Conservation (phyloP, 2,888 invertebrate species). For the Tenthredo scrophulariae region DNA sequence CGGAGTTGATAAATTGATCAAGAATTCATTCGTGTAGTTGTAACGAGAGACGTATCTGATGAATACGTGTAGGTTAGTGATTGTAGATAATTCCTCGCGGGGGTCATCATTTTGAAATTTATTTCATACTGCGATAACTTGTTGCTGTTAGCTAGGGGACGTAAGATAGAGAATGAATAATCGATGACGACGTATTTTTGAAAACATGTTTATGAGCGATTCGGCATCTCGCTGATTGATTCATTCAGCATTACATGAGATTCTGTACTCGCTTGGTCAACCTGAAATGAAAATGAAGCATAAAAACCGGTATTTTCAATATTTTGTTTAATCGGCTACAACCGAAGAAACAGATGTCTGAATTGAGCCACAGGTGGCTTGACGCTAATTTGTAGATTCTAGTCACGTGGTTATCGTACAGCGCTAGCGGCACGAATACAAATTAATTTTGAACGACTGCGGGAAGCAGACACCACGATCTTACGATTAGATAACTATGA, state of each 20-base stretch:
- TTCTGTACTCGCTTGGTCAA: neutral
- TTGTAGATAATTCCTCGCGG: conserved; percentile 53
- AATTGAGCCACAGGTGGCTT: conserved; percentile 1
- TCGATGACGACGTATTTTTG: neutral
- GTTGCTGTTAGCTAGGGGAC: neutral
- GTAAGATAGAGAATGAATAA: neutral
- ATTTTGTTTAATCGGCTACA: neutral
- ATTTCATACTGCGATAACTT: neutral
- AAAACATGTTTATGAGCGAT: neutral
- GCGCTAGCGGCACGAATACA: neutral
- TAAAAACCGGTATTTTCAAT: neutral
- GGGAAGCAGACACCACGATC: neutral
- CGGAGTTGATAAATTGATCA: conserved; percentile 26
- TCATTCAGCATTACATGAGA: neutral
- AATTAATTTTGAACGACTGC: neutral
- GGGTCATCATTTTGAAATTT: conserved; percentile 48
- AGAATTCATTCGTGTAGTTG: neutral
- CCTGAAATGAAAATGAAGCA: neutral
- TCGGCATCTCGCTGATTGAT: neutral
- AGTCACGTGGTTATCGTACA: conserved; percentile 1
- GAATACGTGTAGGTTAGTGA: neutral
- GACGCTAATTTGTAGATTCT: neutral
- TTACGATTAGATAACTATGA: neutral
- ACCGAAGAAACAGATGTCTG: neutral
- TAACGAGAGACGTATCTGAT: neutral